These are phyloP conservation scores for Stylophora pistillata DNA, from an alignment of 64 coral and sea anemone species.

Conservation along the genomic window DNA sequence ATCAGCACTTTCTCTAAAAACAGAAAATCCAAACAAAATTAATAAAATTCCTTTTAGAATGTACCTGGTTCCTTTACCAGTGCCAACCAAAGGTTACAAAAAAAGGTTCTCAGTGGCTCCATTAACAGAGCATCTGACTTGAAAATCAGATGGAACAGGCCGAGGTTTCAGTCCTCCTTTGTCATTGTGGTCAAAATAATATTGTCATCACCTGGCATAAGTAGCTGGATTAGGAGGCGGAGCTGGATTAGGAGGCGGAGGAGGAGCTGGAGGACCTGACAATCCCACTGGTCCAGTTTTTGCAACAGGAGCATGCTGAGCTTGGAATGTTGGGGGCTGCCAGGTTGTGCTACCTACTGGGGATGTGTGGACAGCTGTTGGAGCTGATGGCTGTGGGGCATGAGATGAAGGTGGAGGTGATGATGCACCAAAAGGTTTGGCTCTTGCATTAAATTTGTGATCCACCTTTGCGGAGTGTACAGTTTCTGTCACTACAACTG, in stretches of 20 bases:
- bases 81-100: too few species aligned
- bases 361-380: constrained; percentile 44
- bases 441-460: constrained; percentile 92
- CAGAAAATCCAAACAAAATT: background rate
- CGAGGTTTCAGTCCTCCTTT: too few species aligned
- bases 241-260: constrained; percentile 2
- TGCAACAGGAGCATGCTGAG: constrained; percentile 25
- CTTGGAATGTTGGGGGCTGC: constrained; percentile 12
- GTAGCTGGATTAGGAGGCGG: background rate
- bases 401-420: constrained; percentile 42
- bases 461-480: constrained; percentile 79
- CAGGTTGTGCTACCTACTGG: constrained; percentile 49
- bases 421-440: constrained; percentile 88
- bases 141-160: too few species aligned
- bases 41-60: background rate
- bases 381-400: constrained; percentile 13
- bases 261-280: constrained; percentile 20
- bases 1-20: background rate
- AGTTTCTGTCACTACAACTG: constrained; percentile 62
- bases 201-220: background rate
- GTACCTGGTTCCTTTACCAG: background rate
- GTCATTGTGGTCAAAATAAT: background rate
- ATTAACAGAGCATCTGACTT: too few species aligned
- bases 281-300: constrained; percentile 13
- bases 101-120: too few species aligned